phyloP scores from a whole-genome alignment of 2,113 vertebrate genomes.

The Hydrolagus affinis region DNA sequence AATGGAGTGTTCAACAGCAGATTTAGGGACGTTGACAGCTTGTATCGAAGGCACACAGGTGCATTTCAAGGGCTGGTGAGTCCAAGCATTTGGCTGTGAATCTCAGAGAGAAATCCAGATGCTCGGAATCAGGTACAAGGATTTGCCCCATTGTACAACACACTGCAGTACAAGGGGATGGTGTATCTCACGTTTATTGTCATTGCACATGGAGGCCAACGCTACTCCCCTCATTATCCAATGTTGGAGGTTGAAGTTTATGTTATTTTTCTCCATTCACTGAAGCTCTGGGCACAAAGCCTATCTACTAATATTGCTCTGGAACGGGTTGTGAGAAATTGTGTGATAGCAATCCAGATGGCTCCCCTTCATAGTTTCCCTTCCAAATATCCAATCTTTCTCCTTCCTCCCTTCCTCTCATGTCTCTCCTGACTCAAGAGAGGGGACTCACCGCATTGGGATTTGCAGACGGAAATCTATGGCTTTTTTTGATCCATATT shows the following conservation, averaged over 20 bases:
- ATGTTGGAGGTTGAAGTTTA: neutral
- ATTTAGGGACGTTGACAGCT: too few species aligned
- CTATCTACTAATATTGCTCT: neutral
- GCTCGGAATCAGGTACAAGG: too few species aligned
- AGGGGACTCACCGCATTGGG: neutral
- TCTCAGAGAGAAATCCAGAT: too few species aligned
- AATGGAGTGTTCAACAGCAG: too few species aligned
- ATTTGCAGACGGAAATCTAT: neutral
- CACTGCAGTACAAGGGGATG: too few species aligned
- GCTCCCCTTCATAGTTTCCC: neutral
- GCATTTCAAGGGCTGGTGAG: too few species aligned
- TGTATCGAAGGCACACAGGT: too few species aligned
- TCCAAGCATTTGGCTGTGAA: too few species aligned
- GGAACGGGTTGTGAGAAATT: neutral
- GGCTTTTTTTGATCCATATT: neutral
- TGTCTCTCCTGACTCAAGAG: too few species aligned
- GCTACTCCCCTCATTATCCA: neutral
- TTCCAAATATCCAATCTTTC: neutral
- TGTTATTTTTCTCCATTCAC: neutral
- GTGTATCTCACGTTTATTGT: too few species aligned
- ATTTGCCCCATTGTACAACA: too few species aligned
- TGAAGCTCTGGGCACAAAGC: neutral
- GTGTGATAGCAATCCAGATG: neutral
- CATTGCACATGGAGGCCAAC: too few species aligned
- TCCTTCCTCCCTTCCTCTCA: neutral